phyloP scores from a whole-genome alignment of 2,797 vertebrate genomes.

The Phaenicophaeus curvirostris region DNA sequence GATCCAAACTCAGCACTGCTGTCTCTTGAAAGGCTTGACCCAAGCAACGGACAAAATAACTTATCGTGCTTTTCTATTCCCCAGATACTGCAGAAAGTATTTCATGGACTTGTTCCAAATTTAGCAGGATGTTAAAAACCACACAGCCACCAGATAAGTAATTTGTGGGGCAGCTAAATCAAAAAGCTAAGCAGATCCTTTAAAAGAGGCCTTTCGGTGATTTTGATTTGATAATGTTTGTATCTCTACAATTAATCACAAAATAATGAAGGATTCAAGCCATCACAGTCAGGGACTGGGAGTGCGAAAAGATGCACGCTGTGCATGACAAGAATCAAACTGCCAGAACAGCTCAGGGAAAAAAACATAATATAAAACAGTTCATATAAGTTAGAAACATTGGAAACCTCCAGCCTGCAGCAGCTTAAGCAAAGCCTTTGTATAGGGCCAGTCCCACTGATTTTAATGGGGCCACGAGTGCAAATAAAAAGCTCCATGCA shows the following conservation, averaged over 20 bases:
- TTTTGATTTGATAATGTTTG: slow-evolving; percentile 48
- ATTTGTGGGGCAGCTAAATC: slow-evolving; percentile 49
- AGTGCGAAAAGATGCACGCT: slow-evolving; percentile 42
- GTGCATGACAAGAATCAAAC: slow-evolving; percentile 25
- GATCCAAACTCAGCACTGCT: neutral
- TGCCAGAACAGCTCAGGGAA: slow-evolving; percentile 23
- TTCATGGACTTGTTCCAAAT: slow-evolving; percentile 53
- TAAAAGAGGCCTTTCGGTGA: slow-evolving; percentile 22
- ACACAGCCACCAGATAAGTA: slow-evolving; percentile 59
- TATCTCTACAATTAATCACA: slow-evolving; percentile 48
- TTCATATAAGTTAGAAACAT: neutral
- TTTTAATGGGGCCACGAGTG: neutral
- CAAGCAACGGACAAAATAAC: neutral
- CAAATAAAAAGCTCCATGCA: neutral
- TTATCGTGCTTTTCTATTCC: slow-evolving; percentile 20
- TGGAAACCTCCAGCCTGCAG: slow-evolving; percentile 12
- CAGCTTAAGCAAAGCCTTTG: neutral
- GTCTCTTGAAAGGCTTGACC: slow-evolving; percentile 16
- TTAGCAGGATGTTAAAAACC: slow-evolving; percentile 67
- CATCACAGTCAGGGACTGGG: neutral
- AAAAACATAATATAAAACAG: neutral
- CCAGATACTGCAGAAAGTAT: slow-evolving; percentile 54
- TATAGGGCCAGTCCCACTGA: neutral
- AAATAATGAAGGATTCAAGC: slow-evolving; percentile 39
- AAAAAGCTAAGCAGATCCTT: slow-evolving; percentile 47